These are phyloP conservation scores for Tetramorium simillimum DNA, from an alignment of 1,140 invertebrate species.

Conservation along the genomic window DNA sequence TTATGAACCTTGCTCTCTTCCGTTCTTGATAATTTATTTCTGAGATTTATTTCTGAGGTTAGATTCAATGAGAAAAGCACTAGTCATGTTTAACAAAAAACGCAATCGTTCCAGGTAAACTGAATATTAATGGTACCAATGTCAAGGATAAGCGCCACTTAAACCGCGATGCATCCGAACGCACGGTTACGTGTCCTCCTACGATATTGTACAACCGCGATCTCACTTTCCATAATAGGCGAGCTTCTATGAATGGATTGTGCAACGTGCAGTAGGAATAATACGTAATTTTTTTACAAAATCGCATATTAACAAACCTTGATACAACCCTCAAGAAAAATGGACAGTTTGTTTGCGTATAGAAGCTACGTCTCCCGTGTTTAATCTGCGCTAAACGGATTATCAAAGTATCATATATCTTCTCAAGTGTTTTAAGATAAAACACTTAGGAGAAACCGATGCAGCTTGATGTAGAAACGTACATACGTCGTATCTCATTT, in stretches of 20 bases:
- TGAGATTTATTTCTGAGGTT: not conserved
- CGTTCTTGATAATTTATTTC: not conserved
- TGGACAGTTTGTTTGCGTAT: not conserved
- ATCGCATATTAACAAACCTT: not conserved
- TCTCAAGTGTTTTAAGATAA: not conserved
- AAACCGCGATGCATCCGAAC: not conserved
- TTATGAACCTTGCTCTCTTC: not conserved
- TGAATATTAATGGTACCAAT: conserved; percentile 33
- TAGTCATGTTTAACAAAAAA: not conserved
- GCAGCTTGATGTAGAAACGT: not conserved
- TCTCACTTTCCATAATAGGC: conserved; percentile 40
- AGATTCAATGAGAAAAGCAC: not conserved
- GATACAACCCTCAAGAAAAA: not conserved
- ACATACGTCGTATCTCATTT: not conserved
- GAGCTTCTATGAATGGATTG: conserved; percentile 6
- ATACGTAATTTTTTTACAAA: not conserved
- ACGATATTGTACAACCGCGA: conserved; percentile 21
- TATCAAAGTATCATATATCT: not conserved
- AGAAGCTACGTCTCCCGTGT: not conserved
- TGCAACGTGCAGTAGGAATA: not conserved
- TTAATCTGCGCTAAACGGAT: not conserved
- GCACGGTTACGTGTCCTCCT: not conserved
- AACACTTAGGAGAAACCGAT: not conserved
- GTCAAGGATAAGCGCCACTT: conserved; percentile 36
- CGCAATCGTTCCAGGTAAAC: not conserved